These are phyloP conservation scores for Origma solitaria DNA, from an alignment of 2,113 vertebrate species.

Conservation along the genomic window DNA sequence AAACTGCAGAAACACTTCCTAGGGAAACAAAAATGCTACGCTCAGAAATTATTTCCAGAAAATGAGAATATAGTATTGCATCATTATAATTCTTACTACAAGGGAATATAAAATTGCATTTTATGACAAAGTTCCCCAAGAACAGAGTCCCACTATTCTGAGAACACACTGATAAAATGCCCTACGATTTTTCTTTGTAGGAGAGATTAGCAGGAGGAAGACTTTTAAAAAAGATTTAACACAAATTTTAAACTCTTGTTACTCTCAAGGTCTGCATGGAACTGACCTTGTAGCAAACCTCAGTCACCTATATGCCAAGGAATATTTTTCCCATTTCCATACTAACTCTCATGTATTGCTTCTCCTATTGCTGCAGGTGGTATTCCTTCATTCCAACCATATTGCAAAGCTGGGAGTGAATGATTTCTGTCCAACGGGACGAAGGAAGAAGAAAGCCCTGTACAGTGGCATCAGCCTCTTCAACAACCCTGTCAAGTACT, in stretches of 20 bases:
- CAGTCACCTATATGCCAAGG: background rate
- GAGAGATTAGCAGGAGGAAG: background rate
- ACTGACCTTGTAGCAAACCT: background rate
- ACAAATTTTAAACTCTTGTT: background rate
- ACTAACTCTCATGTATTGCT: background rate
- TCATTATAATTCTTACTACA: background rate
- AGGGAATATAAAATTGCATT: background rate
- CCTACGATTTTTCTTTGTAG: background rate
- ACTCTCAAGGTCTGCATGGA: background rate
- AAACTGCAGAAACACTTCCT: background rate
- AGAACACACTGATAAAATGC: background rate
- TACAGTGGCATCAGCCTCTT: conserved; percentile 95
- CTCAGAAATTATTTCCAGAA: background rate
- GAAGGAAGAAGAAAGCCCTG: conserved; percentile 81
- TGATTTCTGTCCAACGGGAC: conserved; percentile 86
- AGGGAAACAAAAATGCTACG: background rate
- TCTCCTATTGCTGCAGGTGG: conserved; percentile 72
- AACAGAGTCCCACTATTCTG: background rate
- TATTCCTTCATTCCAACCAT: conserved; percentile 92
- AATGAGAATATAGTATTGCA: background rate
- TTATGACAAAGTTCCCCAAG: background rate
- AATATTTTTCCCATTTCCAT: background rate
- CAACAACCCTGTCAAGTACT: conserved; percentile 91
- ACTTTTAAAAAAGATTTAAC: background rate
- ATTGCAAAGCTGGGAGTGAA: conserved; percentile 89